Evolutionary conservation across 2,888 invertebrate genomes (phyloP).

Genomic region (Sesia bembeciformis): DNA sequence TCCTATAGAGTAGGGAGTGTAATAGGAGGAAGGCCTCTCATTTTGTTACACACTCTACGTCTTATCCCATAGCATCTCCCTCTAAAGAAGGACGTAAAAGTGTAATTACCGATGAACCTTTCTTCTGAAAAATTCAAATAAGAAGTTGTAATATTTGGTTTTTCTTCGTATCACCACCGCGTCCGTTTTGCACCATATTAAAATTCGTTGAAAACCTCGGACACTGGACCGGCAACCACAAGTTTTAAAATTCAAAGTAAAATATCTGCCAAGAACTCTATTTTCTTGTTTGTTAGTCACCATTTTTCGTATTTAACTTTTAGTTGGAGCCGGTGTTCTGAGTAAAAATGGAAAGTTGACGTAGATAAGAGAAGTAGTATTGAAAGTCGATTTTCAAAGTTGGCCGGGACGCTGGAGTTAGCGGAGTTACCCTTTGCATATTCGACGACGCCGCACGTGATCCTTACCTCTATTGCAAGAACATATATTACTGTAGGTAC

Average conservation of each 20-base stretch:
- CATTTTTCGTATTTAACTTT: not conserved
- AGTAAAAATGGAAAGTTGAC: constrained; percentile 52
- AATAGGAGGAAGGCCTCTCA: too few relatives aligned
- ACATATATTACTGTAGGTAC: too few relatives aligned
- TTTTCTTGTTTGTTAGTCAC: not conserved
- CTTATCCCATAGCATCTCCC: too few relatives aligned
- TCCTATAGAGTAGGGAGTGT: too few relatives aligned
- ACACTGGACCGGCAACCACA: not conserved
- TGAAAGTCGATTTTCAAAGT: constrained; percentile 65
- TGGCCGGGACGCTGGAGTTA: constrained; percentile 23
- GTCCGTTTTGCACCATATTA: too few relatives aligned
- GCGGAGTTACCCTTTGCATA: constrained; percentile 35
- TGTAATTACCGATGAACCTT: too few relatives aligned
- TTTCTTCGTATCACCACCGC: too few relatives aligned
- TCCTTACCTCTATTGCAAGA: constrained; percentile 7
- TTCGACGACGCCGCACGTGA: constrained; percentile 30
- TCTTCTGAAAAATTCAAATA: too few relatives aligned
- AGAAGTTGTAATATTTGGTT: too few relatives aligned
- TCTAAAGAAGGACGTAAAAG: too few relatives aligned
- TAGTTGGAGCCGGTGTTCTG: not conserved
- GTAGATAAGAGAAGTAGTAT: constrained; percentile 43
- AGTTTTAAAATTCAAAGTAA: not conserved
- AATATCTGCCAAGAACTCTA: not conserved
- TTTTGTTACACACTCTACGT: too few relatives aligned
- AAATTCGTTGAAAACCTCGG: not conserved